phyloP scores from a whole-genome alignment of 2,888 invertebrate genomes.

The Hemithea aestivaria region DNA sequence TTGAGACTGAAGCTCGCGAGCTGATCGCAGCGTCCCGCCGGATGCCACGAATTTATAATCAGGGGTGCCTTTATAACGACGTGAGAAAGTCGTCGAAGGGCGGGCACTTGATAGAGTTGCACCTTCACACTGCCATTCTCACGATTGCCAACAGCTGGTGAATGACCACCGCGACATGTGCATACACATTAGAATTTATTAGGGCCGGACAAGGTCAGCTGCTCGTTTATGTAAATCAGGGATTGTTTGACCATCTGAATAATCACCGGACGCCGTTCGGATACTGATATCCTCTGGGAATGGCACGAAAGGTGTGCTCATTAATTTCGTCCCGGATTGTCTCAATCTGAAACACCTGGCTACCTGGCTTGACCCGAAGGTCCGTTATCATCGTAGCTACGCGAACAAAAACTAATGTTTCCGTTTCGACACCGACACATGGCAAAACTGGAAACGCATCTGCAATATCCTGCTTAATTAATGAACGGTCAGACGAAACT shows the following conservation, averaged over 20 bases:
- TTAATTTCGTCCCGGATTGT: conserved; percentile 41
- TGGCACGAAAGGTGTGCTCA: conserved; percentile 39
- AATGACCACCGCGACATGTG: conserved; percentile 59
- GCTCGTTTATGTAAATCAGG: conserved; percentile 55
- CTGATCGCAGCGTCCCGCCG: conserved; percentile 52
- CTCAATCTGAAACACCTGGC: conserved; percentile 47
- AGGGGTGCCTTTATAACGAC: conserved; percentile 62
- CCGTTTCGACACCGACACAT: conserved; percentile 54
- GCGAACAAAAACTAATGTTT: conserved; percentile 60
- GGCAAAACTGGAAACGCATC: conserved; percentile 57
- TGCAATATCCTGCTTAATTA: conserved; percentile 59
- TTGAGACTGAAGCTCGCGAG: conserved; percentile 56
- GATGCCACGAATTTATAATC: conserved; percentile 70
- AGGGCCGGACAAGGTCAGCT: conserved; percentile 66
- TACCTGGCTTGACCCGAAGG: conserved; percentile 61
- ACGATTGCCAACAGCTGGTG: conserved; percentile 63
- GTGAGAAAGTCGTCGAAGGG: conserved; percentile 70
- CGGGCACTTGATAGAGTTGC: conserved; percentile 70
- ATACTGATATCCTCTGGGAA: conserved; percentile 49
- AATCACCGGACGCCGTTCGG: conserved; percentile 37
- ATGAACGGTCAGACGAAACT: conserved; percentile 43
- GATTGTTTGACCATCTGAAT: conserved; percentile 52
- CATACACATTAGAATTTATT: conserved; percentile 69
- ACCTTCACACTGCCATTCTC: conserved; percentile 67
- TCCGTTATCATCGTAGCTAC: conserved; percentile 50